Conservation (phyloP, 1,140 invertebrate species). For the Magallana angulata region DNA sequence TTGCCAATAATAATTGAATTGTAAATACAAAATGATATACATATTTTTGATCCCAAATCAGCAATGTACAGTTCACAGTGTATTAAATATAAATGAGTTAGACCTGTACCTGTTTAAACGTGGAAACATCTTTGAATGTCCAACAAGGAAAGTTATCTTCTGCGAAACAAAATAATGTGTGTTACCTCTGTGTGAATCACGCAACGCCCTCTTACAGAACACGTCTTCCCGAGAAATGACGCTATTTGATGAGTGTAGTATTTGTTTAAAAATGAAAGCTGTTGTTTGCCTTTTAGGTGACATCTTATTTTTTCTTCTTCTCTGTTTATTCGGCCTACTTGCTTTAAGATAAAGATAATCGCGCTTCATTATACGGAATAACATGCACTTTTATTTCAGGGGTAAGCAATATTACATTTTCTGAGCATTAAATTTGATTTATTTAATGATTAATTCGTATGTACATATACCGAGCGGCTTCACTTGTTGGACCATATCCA, state of each 20-base stretch:
- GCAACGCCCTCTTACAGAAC: not conserved
- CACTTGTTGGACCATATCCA: too few relatives aligned
- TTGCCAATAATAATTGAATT: too few relatives aligned
- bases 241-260: not conserved
- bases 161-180: not conserved
- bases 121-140: not conserved
- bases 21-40: too few relatives aligned
- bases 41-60: too few relatives aligned
- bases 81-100: not conserved
- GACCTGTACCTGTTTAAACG: not conserved
- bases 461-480: too few relatives aligned
- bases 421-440: too few relatives aligned
- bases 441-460: too few relatives aligned
- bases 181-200: not conserved
- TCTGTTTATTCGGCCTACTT: not conserved
- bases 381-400: too few relatives aligned
- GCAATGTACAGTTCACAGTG: too few relatives aligned
- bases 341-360: not conserved
- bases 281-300: slow-evolving; percentile 15
- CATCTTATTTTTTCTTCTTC: not conserved
- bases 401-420: too few relatives aligned
- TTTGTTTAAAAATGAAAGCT: not conserved
- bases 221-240: not conserved
- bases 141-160: not conserved
- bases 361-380: too few relatives aligned